phyloP scores from a whole-genome alignment of 1,140 invertebrate genomes.

The Tetraneura akinire region DNA sequence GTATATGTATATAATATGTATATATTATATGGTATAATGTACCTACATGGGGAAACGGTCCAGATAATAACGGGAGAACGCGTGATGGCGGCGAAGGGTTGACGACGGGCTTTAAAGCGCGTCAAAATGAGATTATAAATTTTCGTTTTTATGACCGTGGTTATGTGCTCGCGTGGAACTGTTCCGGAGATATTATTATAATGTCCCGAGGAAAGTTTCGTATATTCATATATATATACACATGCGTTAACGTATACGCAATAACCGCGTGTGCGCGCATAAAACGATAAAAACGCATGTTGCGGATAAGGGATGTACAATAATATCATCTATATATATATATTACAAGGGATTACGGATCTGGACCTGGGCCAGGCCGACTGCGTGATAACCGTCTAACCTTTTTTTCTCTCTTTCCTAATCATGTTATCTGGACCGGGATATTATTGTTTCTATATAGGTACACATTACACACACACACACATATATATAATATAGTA shows the following conservation, averaged over 20 bases:
- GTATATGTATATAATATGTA: too few relatives aligned
- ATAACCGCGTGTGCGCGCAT: background rate
- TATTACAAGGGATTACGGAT: slow-evolving; percentile 1
- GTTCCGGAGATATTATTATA: slow-evolving; percentile 38
- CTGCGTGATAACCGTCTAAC: background rate
- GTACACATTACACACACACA: too few relatives aligned
- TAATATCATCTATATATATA: too few relatives aligned
- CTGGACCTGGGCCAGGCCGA: slow-evolving; percentile 35
- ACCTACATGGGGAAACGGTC: slow-evolving; percentile 25
- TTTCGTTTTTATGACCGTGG: slow-evolving; percentile 45
- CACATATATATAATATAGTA: too few relatives aligned
- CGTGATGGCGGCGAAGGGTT: background rate
- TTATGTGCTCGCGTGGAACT: background rate
- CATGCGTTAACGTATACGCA: background rate
- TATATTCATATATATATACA: background rate
- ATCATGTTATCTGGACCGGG: too few relatives aligned
- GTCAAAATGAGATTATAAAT: slow-evolving; percentile 46
- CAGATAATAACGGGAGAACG: slow-evolving; percentile 21
- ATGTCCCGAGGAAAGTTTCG: slow-evolving; percentile 37
- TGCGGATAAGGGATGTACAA: background rate
- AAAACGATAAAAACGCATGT: slow-evolving; percentile 41
- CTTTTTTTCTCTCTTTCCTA: too few relatives aligned
- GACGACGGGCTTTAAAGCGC: slow-evolving; percentile 18
- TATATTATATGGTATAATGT: too few relatives aligned
- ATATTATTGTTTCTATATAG: too few relatives aligned